Evolutionary conservation across 2,797 vertebrate species (phyloP).

Genomic region (Esox masquinongy): DNA sequence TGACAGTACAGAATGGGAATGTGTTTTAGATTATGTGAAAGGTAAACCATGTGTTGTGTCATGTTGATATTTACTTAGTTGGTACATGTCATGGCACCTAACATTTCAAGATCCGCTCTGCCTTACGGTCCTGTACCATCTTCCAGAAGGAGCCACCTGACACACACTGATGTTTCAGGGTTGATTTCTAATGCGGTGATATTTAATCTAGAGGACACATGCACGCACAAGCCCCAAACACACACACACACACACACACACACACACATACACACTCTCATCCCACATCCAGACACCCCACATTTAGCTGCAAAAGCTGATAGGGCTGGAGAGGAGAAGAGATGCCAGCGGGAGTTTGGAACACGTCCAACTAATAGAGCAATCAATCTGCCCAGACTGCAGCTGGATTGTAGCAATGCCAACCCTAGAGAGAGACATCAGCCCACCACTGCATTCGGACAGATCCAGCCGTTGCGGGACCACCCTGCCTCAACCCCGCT

Average conservation of each 20-base stretch:
- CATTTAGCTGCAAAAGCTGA: constrained; percentile 30
- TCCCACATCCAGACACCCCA: constrained; percentile 7
- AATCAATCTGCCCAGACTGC: constrained; percentile 40
- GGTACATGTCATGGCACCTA: not conserved
- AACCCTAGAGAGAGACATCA: constrained; percentile 1
- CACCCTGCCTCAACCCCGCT: not conserved
- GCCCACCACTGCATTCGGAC: not conserved
- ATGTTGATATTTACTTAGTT: not conserved
- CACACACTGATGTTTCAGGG: not conserved
- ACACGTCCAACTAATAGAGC: constrained; percentile 28
- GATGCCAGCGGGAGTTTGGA: constrained; percentile 22
- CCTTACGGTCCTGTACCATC: not conserved
- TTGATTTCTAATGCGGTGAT: not conserved
- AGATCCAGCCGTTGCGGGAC: not conserved
- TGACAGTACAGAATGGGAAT: too few relatives aligned
- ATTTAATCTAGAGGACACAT: not conserved
- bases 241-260: not conserved
- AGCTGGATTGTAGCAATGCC: constrained; percentile 1
- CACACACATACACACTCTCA: not conserved
- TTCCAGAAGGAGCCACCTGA: not conserved
- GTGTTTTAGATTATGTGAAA: too few relatives aligned
- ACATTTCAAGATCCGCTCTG: not conserved
- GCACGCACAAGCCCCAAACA: not conserved
- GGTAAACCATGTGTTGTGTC: too few relatives aligned
- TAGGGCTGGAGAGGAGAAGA: constrained; percentile 22